Evolutionary conservation across 2,888 invertebrate species (phyloP), one percentile per base, ranked within the genome.

Genomic region (Drosophila mulleri): DNA sequence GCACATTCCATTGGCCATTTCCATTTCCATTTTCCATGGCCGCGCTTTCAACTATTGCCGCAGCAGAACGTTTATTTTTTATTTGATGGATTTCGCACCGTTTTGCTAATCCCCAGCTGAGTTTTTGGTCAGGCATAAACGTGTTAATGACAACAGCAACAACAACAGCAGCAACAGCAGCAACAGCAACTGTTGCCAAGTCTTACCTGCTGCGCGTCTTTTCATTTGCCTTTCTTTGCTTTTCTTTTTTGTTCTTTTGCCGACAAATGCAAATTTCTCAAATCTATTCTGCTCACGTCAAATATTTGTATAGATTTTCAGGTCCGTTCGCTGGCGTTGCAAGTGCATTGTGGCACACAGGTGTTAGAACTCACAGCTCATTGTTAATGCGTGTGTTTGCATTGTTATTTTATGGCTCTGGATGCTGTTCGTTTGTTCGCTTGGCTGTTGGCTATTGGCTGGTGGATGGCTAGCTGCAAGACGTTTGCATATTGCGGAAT

Each of bases 251-350:
- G 84, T 85, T 89, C 83, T 85, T 87, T 82, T 68, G 80, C 88
- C 86, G 89, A 72, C 78, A 80, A 82, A 86, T 86, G 85, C 89
- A 86, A 86, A 86, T 86, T 84, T 83, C 52, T 41, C 12, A 66
- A 67, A 63, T 88, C 84, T 72, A 77, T 89, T 81, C 87, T 73
- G 68, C 67, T 73, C 74, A 65, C 75, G 71, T 86, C 79, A 90
- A 90, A 90, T 88, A 88, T 88, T 88, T 90, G 89, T 82, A 68
- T 67, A 82, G 90, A 88, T 82, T 83, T 83, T 70, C 80, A 76
- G 60, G 68, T 60, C 56, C 71, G 56, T 67, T 23, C 42, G 26
- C 32, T 18, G 48, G 69, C 41, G 37, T 53, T 67, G 72, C 72
- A 80, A 88, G 81, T 83, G 89, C 83, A 84, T 84, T 84, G 82